Percentiles rank a stretch among this genome's conserved stretches.
Evolutionary conservation across 30 jellyfish, hydroid and myxozoan species (phyloP).

Genomic region (Chrysaora quinquecirrha): DNA sequence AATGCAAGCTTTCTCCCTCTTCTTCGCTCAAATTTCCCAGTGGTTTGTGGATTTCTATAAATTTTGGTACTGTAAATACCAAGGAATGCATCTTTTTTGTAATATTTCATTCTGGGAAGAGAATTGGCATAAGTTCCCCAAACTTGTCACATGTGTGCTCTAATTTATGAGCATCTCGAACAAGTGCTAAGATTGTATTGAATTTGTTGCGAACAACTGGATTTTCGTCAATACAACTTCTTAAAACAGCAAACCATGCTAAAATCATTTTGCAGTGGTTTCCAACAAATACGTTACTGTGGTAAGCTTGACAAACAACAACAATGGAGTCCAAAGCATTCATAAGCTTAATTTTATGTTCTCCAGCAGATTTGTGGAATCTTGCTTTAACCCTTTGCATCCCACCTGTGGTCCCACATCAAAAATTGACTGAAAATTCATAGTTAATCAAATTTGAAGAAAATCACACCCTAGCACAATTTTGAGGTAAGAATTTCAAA

Average conservation of each 20-base stretch:
- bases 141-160: neutral
- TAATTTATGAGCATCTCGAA: neutral
- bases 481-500: too few species aligned
- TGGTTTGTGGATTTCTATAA: too few species aligned
- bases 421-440: too few species aligned
- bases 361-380: too few species aligned
- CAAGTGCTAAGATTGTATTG: neutral
- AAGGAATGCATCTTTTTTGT: neutral
- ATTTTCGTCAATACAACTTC: neutral
- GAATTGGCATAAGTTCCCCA: neutral
- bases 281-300: too few species aligned
- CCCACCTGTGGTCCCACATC: too few species aligned
- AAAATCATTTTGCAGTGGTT: constrained; percentile 45
- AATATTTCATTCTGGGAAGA: neutral
- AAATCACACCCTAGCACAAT: too few species aligned
- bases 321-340: neutral
- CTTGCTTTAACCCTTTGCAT: neutral
- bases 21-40: too few species aligned
- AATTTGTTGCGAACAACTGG: neutral
- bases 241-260: neutral
- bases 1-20: too few species aligned
- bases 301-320: constrained; percentile 41
- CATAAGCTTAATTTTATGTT: neutral
- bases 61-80: too few species aligned
- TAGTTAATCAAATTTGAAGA: too few species aligned